Percentiles rank a stretch among this genome's conserved stretches.
Conservation (phyloP, 2,797 vertebrate genomes). For the Vultur gryphus region DNA sequence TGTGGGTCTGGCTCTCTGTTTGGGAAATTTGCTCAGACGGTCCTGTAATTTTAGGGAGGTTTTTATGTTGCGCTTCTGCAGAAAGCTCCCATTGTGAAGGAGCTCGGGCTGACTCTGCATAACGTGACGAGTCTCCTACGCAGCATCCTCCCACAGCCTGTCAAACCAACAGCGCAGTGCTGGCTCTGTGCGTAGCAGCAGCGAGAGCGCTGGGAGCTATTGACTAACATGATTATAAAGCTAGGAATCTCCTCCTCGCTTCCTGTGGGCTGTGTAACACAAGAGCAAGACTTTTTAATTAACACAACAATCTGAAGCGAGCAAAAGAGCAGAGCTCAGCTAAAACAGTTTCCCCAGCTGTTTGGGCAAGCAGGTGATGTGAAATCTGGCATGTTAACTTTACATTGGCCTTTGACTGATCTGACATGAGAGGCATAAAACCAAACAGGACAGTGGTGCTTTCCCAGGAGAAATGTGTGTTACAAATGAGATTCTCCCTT, state of each 20-base stretch:
- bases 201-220: slow-evolving; percentile 34
- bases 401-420: slow-evolving; percentile 8
- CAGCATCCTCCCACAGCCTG: slow-evolving; percentile 40
- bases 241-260: slow-evolving; percentile 23
- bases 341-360: background rate
- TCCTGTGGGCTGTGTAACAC: slow-evolving; percentile 38
- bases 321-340: slow-evolving; percentile 41
- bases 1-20: background rate
- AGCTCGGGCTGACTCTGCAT: slow-evolving; percentile 19
- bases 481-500: background rate
- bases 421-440: slow-evolving; percentile 19
- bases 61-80: background rate
- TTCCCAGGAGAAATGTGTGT: background rate
- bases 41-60: background rate
- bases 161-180: background rate
- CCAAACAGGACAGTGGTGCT: background rate
- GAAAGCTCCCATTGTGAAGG: slow-evolving; percentile 42
- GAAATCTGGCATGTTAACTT: background rate
- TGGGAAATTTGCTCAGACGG: background rate
- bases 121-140: background rate
- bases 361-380: slow-evolving; percentile 17
- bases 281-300: slow-evolving; percentile 38
- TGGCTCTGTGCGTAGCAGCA: background rate
- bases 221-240: background rate
- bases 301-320: background rate